A percentile compares a stretch with the other conserved stretches of the same genome.
Conservation (phyloP, 2,888 invertebrate genomes). For the Opisthograptis luteolata region DNA sequence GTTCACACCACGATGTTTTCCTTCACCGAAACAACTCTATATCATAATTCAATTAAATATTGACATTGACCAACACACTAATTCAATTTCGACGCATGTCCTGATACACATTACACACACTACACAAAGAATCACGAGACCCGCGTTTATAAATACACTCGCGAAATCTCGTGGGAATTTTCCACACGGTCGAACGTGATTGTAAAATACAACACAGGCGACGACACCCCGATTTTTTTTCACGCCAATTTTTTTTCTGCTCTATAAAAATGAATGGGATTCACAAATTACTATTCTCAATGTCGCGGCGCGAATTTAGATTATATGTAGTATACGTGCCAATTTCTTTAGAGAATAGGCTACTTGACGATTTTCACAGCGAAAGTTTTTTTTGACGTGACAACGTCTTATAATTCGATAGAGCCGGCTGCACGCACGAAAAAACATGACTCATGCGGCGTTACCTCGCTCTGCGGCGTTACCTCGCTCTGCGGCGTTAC, state of each 20-base stretch:
- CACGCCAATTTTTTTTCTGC: conserved; percentile 46
- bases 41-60: no score
- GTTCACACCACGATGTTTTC: no score
- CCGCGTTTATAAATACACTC: conserved; percentile 42
- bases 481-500: no score
- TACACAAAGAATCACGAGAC: conserved; percentile 23
- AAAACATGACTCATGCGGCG: no score
- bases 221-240: conserved; percentile 45
- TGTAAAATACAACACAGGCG: conserved; percentile 49
- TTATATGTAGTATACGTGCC: conserved; percentile 54
- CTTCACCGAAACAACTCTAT: no score
- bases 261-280: conserved; percentile 65
- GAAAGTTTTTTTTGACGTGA: no score
- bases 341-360: conserved; percentile 51
- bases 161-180: conserved; percentile 47
- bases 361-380: no score
- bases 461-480: no score
- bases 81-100: conserved; percentile 4
- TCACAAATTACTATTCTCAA: conserved; percentile 59
- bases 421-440: no score
- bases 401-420: no score
- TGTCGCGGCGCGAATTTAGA: conserved; percentile 55
- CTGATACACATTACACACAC: no score
- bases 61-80: no score
- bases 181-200: conserved; percentile 33